Evolutionary conservation across 2,888 invertebrate species (phyloP).

Genomic region (Rhamnusium bicolor): DNA sequence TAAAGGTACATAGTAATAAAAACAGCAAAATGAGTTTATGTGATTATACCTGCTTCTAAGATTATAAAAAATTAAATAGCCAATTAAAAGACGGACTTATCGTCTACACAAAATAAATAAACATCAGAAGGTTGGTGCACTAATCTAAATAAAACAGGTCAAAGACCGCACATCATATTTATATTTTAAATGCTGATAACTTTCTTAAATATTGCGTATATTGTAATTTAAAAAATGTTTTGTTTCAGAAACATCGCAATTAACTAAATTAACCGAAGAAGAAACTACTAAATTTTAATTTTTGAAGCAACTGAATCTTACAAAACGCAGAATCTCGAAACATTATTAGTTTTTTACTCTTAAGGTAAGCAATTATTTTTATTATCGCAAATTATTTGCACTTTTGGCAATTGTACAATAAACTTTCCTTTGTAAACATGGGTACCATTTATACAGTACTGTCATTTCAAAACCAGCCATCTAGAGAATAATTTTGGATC

Average conservation of each 20-base stretch:
- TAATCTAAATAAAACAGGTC: background rate
- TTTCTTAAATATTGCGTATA: background rate
- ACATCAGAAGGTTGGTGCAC: background rate
- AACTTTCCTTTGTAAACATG: background rate
- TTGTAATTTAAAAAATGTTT: background rate
- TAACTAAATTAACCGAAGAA: background rate
- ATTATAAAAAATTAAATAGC: background rate
- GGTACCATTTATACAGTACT: no score
- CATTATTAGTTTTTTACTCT: background rate
- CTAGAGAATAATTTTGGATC: background rate
- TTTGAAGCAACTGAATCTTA: background rate
- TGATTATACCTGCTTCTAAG: no score
- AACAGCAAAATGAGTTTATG: no score
- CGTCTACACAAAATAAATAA: background rate
- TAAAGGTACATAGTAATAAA: no score
- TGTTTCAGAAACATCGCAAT: constrained; percentile 15
- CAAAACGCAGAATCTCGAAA: background rate
- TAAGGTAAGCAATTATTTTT: background rate
- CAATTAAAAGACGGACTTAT: background rate
- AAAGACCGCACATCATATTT: background rate
- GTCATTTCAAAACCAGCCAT: background rate
- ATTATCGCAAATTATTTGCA: background rate
- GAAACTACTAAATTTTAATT: background rate
- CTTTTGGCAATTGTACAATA: background rate
- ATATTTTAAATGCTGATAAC: background rate